Conservation (phyloP, 2,113 vertebrate genomes). For the Prinia subflava region DNA sequence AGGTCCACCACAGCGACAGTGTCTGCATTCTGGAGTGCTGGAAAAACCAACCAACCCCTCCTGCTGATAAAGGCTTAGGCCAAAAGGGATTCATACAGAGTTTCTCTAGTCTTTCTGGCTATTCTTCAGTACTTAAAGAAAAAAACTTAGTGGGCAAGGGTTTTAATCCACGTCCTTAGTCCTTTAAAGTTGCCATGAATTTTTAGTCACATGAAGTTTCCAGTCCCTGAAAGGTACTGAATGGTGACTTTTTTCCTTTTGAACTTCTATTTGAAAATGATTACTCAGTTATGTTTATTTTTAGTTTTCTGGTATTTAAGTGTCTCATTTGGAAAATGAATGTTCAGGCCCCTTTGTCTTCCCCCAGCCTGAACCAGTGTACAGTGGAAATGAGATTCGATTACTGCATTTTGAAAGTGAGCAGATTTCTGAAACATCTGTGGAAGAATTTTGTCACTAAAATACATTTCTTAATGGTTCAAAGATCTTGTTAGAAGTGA, state of each 20-base stretch:
- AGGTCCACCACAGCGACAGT: not conserved
- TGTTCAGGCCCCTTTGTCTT: not conserved
- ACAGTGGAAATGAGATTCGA: not conserved
- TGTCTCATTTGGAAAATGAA: not conserved
- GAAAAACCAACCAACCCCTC: not conserved
- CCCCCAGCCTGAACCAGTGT: not conserved
- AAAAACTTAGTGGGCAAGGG: not conserved
- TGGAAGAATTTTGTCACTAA: not conserved
- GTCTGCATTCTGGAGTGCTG: not conserved
- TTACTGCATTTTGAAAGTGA: not conserved
- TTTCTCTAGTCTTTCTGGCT: not conserved
- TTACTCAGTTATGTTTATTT: not conserved
- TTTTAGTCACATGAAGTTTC: not conserved
- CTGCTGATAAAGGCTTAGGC: not conserved
- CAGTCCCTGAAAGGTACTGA: not conserved
- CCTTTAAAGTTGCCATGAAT: not conserved
- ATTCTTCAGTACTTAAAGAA: not conserved
- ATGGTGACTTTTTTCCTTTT: not conserved
- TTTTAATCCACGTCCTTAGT: not conserved
- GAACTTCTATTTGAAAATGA: not conserved
- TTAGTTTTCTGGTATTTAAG: not conserved
- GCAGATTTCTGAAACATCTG: not conserved
- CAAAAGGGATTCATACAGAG: not conserved
- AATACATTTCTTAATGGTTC: not conserved
- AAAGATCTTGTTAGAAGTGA: not conserved